Evolutionary conservation across 2,888 invertebrate species (phyloP).

Genomic region (Encarsia formosa): DNA sequence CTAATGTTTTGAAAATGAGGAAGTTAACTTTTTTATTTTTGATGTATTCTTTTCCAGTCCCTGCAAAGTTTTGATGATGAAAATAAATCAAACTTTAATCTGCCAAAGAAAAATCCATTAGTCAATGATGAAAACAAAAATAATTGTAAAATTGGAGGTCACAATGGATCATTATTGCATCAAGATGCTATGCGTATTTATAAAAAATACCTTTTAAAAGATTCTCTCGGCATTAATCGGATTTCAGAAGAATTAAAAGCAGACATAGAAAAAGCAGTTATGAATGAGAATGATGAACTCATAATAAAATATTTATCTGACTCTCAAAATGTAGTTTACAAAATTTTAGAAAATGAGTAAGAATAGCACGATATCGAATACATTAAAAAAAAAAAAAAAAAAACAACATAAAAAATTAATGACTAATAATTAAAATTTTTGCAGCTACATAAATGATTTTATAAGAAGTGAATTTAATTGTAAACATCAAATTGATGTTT

Average conservation of each 20-base stretch:
- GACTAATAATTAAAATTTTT: not conserved
- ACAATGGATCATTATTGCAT: constrained; percentile 34
- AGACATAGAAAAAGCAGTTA: constrained; percentile 64
- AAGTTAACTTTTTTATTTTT: not conserved
- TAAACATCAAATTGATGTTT: constrained; percentile 88
- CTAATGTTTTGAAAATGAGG: not conserved
- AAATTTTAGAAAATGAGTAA: constrained; percentile 66
- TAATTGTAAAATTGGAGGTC: constrained; percentile 26
- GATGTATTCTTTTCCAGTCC: constrained; percentile 9
- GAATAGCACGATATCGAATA: no score
- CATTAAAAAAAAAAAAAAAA: no score
- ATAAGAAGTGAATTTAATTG: constrained; percentile 81
- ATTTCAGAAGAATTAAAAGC: constrained; percentile 59
- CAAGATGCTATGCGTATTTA: constrained; percentile 69
- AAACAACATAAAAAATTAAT: not conserved
- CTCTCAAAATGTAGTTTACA: constrained; percentile 66
- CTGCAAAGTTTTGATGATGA: constrained; percentile 18
- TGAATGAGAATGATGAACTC: constrained; percentile 62
- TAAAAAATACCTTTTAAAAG: constrained; percentile 71
- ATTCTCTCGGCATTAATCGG: constrained; percentile 60
- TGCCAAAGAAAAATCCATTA: constrained; percentile 43
- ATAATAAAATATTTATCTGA: constrained; percentile 69
- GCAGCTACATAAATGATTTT: constrained; percentile 73
- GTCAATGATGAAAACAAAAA: constrained; percentile 33
- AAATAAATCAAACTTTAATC: constrained; percentile 33